A percentile compares a stretch with the other conserved stretches of the same genome.
Evolutionary conservation across 2,888 invertebrate genomes (phyloP).

Genomic region (Cyclophora punctaria): DNA sequence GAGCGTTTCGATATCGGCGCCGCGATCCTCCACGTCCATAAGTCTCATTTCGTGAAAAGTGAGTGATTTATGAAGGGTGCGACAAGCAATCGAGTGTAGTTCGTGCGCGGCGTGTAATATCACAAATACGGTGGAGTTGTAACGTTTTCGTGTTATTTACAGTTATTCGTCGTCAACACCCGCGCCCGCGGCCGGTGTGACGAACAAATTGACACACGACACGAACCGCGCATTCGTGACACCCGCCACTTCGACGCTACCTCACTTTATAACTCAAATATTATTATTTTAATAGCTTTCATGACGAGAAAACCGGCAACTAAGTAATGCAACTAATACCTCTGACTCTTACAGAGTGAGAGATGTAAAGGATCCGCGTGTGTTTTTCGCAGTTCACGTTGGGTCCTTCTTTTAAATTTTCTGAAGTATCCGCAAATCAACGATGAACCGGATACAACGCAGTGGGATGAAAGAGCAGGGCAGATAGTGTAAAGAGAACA

Average conservation of each 20-base stretch:
- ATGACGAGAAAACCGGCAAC: conserved; percentile 1
- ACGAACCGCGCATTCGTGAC: conserved; percentile 11
- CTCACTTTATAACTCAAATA: not conserved
- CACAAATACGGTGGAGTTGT: not conserved
- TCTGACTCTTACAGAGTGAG: no score
- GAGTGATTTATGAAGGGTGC: conserved; percentile 5
- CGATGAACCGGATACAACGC: no score
- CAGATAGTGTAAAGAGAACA: no score
- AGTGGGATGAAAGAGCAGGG: no score
- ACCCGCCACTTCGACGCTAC: conserved; percentile 1
- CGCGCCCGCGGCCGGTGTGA: conserved; percentile 9
- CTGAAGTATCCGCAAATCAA: no score
- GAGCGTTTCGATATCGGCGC: no score
- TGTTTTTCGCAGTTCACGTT: no score
- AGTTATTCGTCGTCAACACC: conserved; percentile 4
- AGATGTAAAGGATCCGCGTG: no score
- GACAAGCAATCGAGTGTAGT: conserved; percentile 7
- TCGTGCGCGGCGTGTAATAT: conserved; percentile 4
- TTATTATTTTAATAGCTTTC: not conserved
- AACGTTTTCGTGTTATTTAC: not conserved
- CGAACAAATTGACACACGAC: conserved; percentile 13
- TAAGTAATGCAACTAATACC: no score
- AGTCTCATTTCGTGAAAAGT: no score
- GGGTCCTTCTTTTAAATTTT: no score
- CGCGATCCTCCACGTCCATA: no score